A percentile compares a stretch with the other conserved stretches of the same genome.
phyloP scores from a whole-genome alignment of 2,888 invertebrate genomes.

The Apeira syringaria region DNA sequence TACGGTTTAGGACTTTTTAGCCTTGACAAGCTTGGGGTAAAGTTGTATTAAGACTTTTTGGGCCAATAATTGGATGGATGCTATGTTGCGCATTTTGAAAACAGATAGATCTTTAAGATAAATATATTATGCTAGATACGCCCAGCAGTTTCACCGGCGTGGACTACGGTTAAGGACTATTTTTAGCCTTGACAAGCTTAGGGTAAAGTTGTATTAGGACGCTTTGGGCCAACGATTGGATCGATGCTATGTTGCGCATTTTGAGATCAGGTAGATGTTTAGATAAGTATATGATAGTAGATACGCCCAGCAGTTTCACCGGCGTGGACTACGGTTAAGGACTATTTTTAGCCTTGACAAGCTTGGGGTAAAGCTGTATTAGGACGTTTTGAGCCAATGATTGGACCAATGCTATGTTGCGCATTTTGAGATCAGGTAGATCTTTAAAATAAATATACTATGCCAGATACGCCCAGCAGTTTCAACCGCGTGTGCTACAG shows the following conservation, averaged over 20 bases:
- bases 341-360: slow-evolving; percentile 13
- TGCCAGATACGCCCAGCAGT: no score
- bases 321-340: no score
- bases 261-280: not conserved
- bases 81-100: not conserved
- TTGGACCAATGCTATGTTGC: not conserved
- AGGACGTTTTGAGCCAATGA: not conserved
- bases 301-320: no score
- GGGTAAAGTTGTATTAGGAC: slow-evolving; percentile 1
- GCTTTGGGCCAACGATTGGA: not conserved
- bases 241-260: not conserved
- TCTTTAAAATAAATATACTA: no score
- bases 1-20: no score
- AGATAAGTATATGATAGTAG: no score
- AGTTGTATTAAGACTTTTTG: not conserved
- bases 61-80: not conserved
- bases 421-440: not conserved
- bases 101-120: not conserved
- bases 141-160: no score
- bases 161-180: no score
- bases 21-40: slow-evolving; percentile 4
- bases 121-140: no score
- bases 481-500: no score
- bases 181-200: slow-evolving; percentile 7
- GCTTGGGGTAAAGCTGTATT: slow-evolving; percentile 2